Evolutionary conservation across 2,797 vertebrate genomes (phyloP).

Genomic region (Falco rusticolus): DNA sequence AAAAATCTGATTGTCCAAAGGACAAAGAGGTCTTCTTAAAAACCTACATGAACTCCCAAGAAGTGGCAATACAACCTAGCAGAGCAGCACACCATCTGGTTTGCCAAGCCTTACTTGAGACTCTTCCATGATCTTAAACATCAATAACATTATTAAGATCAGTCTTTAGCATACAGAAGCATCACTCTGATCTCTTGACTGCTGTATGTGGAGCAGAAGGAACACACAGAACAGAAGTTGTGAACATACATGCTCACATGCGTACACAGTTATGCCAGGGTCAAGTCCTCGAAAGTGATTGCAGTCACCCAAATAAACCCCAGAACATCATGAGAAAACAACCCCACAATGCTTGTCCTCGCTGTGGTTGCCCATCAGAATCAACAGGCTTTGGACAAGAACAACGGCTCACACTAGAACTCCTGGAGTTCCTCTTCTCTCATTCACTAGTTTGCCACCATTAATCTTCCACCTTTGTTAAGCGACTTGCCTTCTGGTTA

Average conservation of each 20-base stretch:
- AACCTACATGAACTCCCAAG: neutral
- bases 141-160: too few relatives aligned
- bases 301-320: neutral
- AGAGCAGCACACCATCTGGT: neutral
- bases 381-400: neutral
- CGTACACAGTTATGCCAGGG: fast-evolving
- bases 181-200: neutral
- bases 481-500: neutral
- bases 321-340: neutral
- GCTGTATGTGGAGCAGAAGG: neutral
- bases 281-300: neutral
- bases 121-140: neutral
- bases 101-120: neutral
- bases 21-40: neutral
- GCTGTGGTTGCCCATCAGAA: neutral
- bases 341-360: neutral
- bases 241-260: neutral
- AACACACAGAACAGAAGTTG: neutral
- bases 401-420: neutral
- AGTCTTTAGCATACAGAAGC: neutral
- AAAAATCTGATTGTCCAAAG: neutral
- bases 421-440: neutral
- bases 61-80: neutral
- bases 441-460: neutral
- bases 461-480: neutral